phyloP scores from a whole-genome alignment of 2,888 invertebrate species.

The Lycophotia porphyrea region DNA sequence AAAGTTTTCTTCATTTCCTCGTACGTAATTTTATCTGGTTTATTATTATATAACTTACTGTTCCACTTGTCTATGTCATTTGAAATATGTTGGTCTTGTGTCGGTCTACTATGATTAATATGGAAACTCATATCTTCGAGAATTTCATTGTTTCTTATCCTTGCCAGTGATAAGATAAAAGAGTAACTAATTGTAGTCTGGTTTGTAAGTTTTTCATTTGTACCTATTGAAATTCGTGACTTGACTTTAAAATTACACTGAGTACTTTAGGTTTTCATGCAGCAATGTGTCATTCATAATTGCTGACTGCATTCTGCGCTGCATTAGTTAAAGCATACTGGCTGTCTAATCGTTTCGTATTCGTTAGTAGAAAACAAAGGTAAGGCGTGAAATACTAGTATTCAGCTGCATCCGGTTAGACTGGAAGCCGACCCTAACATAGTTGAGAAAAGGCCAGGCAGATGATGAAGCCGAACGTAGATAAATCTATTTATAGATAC shows the following conservation, averaged over 20 bases:
- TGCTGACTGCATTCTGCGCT: background rate
- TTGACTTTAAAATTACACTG: slow-evolving; percentile 36
- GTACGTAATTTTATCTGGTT: slow-evolving; percentile 53
- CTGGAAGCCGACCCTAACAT: background rate
- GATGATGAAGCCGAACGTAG: background rate
- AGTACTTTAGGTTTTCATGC: background rate
- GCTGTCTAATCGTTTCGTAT: too few relatives aligned
- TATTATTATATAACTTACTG: slow-evolving; percentile 50
- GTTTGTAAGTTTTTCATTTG: slow-evolving; percentile 58
- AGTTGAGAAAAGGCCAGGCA: background rate
- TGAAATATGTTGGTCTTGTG: slow-evolving; percentile 39
- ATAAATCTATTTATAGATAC: background rate
- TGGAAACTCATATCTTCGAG: slow-evolving; percentile 71
- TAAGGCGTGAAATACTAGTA: background rate
- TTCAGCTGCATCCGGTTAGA: background rate
- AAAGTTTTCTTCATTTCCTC: slow-evolving; percentile 54
- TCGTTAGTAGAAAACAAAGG: background rate
- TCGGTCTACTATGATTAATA: slow-evolving; percentile 67
- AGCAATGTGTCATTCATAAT: background rate
- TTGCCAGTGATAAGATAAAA: slow-evolving; percentile 82
- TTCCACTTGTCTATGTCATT: slow-evolving; percentile 40
- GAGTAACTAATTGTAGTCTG: slow-evolving; percentile 66
- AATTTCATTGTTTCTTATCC: slow-evolving; percentile 80
- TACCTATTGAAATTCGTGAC: slow-evolving; percentile 52
- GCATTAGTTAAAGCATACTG: background rate